phyloP scores from a whole-genome alignment of 2,888 invertebrate genomes.

The Coronaproctus castanopsis region DNA sequence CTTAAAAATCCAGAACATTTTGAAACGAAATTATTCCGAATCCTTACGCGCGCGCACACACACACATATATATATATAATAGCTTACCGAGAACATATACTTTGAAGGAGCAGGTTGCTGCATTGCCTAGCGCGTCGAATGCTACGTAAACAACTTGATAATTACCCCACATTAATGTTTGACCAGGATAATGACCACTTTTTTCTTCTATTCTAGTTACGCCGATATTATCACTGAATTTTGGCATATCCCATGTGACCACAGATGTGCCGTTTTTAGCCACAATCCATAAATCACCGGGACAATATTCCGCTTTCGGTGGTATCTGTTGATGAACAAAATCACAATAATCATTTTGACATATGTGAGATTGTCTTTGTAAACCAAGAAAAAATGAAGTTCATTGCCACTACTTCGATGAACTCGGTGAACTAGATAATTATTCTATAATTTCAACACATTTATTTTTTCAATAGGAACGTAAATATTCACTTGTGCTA shows the following conservation, averaged over 20 bases:
- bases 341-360: not conserved
- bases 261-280: constrained; percentile 77
- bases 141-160: constrained; percentile 87
- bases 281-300: constrained; percentile 83
- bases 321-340: constrained; percentile 33
- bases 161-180: constrained; percentile 73
- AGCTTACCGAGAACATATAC: constrained; percentile 67
- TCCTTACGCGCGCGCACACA: too few relatives aligned
- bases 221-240: constrained; percentile 73
- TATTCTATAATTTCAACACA: too few relatives aligned
- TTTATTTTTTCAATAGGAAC: too few relatives aligned
- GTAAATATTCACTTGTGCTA: too few relatives aligned
- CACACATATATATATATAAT: too few relatives aligned
- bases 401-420: too few relatives aligned
- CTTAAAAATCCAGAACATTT: too few relatives aligned
- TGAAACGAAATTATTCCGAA: too few relatives aligned
- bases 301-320: constrained; percentile 73
- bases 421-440: too few relatives aligned
- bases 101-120: constrained; percentile 76
- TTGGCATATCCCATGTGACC: constrained; percentile 80
- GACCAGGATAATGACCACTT: constrained; percentile 68
- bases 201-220: constrained; percentile 59
- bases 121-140: constrained; percentile 75
- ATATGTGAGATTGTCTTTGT: too few relatives aligned
- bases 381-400: too few relatives aligned